These are phyloP conservation scores for Sander lucioperca DNA, from an alignment of 2,113 vertebrate genomes.

Conservation along the genomic window DNA sequence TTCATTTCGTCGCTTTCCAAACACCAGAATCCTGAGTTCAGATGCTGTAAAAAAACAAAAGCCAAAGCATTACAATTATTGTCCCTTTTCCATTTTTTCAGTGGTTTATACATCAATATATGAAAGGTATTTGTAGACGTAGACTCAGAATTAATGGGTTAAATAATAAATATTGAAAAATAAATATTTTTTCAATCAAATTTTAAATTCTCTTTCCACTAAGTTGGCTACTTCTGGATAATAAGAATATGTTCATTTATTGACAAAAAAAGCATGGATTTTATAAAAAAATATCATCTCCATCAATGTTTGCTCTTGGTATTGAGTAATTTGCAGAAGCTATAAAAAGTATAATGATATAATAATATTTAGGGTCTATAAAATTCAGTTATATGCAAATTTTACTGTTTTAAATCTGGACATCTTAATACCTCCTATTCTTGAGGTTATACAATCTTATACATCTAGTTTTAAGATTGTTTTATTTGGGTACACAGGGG, in stretches of 20 bases:
- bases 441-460: no score
- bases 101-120: not conserved
- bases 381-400: no score
- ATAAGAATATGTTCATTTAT: not conserved
- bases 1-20: not conserved
- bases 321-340: not conserved
- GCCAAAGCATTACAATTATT: not conserved
- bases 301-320: not conserved
- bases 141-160: not conserved
- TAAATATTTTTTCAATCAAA: not conserved
- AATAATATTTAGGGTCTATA: not conserved
- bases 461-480: not conserved
- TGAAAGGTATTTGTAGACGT: not conserved
- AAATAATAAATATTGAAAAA: not conserved
- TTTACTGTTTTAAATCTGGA: not conserved
- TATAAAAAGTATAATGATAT: not conserved
- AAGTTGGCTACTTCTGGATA: not conserved
- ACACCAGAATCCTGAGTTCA: constrained; percentile 11
- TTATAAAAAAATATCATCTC: no score
- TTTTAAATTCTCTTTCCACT: not conserved
- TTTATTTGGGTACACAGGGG: not conserved
- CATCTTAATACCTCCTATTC: no score
- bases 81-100: not conserved
- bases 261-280: not conserved
- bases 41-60: constrained; percentile 7